These are phyloP conservation scores for Morpho helenor DNA, from an alignment of 2,888 invertebrate genomes.

Conservation along the genomic window DNA sequence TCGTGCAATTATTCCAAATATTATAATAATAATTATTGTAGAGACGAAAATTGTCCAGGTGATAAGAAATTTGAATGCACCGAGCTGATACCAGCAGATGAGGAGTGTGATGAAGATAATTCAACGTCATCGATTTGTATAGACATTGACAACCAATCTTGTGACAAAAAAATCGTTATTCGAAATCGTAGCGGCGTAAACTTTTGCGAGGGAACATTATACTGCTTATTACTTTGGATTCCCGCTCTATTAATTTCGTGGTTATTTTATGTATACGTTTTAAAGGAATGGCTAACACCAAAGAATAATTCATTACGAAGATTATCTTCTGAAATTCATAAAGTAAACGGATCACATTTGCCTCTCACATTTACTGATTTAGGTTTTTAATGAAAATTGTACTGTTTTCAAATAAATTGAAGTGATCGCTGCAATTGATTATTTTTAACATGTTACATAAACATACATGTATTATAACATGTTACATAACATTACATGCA, in stretches of 20 bases:
- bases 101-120: slow-evolving; percentile 15
- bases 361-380: slow-evolving; percentile 47
- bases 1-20: slow-evolving; percentile 1
- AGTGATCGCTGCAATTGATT: neutral
- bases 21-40: slow-evolving; percentile 1
- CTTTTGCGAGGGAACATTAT: slow-evolving; percentile 45
- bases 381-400: slow-evolving; percentile 43
- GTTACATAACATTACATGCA: neutral
- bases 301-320: neutral
- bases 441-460: neutral
- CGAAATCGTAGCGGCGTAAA: slow-evolving; percentile 33
- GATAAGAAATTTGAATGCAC: slow-evolving; percentile 15
- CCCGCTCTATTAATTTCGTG: slow-evolving; percentile 42
- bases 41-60: slow-evolving; percentile 4
- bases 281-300: slow-evolving; percentile 33
- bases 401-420: neutral
- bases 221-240: slow-evolving; percentile 51
- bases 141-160: slow-evolving; percentile 24
- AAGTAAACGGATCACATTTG: slow-evolving; percentile 26
- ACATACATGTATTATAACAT: neutral
- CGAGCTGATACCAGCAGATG: slow-evolving; percentile 7
- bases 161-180: slow-evolving; percentile 27
- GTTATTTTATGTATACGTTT: slow-evolving; percentile 43
- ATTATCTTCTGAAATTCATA: neutral
- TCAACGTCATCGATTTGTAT: slow-evolving; percentile 28